phyloP scores from a whole-genome alignment of 2,113 vertebrate genomes.

The Pseudopipra pipra region DNA sequence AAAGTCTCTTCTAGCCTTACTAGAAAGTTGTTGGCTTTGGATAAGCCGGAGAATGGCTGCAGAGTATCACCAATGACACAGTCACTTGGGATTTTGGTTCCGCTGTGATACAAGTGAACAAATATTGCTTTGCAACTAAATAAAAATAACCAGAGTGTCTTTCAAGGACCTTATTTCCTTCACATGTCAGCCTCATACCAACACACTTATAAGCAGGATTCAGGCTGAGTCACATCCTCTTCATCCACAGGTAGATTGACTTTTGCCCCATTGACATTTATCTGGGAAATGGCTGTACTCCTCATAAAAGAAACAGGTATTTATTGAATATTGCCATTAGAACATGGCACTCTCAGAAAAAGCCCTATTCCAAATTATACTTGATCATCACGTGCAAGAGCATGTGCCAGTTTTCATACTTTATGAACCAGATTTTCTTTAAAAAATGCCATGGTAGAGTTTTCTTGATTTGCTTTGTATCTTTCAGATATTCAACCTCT shows the following conservation, averaged over 20 bases:
- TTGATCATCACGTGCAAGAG: not conserved
- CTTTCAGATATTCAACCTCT: not conserved
- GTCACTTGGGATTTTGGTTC: not conserved
- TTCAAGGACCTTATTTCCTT: not conserved
- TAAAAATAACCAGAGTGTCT: not conserved
- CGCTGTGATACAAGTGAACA: not conserved
- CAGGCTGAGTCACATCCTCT: not conserved
- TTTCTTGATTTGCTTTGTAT: not conserved
- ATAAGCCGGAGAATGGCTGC: not conserved
- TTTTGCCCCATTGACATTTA: not conserved
- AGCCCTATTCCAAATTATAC: not conserved
- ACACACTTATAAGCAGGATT: not conserved
- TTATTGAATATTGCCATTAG: not conserved
- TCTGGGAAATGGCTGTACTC: not conserved
- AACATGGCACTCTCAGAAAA: not conserved
- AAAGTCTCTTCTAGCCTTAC: not conserved
- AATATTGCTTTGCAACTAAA: not conserved
- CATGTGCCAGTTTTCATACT: not conserved
- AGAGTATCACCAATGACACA: not conserved
- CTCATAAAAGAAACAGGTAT: not conserved
- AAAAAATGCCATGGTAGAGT: not conserved
- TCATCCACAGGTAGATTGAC: not conserved
- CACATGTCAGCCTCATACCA: not conserved
- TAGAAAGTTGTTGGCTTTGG: not conserved
- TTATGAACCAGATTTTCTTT: not conserved